Evolutionary conservation across 2,113 vertebrate genomes (phyloP).

Genomic region (Oncorhynchus nerka): DNA sequence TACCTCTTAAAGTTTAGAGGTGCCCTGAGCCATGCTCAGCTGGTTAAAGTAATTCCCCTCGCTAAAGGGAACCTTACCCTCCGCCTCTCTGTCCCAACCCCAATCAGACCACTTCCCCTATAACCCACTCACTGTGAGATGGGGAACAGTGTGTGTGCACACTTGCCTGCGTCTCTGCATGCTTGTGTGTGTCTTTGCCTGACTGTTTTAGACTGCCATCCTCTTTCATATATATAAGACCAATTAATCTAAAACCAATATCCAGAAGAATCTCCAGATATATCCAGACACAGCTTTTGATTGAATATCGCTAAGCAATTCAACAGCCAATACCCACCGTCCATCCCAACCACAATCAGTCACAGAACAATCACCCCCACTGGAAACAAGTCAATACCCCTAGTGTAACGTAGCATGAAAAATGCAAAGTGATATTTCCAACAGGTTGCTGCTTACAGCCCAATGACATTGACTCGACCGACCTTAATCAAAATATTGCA

Average conservation of each 20-base stretch:
- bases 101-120: conserved; percentile 45
- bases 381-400: too few species aligned
- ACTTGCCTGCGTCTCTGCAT: not conserved
- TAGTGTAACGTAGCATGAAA: not conserved
- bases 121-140: conserved; percentile 4
- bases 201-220: too few species aligned
- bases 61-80: conserved; percentile 49
- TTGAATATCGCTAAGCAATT: not conserved
- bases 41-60: conserved; percentile 59
- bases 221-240: too few species aligned
- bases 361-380: too few species aligned
- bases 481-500: not conserved
- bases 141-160: not conserved
- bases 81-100: conserved; percentile 36
- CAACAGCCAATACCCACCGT: too few species aligned
- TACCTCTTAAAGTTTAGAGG: conserved; percentile 30
- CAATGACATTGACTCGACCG: not conserved
- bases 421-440: not conserved
- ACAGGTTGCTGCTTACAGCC: not conserved
- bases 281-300: not conserved
- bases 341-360: too few species aligned
- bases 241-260: too few species aligned
- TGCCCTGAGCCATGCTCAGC: conserved; percentile 35
- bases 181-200: not conserved
- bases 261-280: too few species aligned